phyloP scores from a whole-genome alignment of 2,888 invertebrate genomes.

The Zootermopsis nevadensis region DNA sequence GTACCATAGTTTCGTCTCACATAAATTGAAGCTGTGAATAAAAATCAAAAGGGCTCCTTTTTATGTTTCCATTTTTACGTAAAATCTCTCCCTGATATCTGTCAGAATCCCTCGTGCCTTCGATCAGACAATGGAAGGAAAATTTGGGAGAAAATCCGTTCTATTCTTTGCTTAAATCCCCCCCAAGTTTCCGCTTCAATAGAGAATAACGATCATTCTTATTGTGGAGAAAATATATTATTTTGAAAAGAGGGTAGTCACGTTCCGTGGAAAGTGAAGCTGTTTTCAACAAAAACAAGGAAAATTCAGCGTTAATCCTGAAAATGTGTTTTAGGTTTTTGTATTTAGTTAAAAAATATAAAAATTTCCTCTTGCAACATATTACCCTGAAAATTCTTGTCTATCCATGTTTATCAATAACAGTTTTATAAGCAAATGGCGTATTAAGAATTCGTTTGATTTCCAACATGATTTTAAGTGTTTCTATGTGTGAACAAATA shows the following conservation, averaged over 20 bases:
- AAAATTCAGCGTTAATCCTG: background rate
- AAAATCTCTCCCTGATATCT: constrained; percentile 21
- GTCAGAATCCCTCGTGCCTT: constrained; percentile 4
- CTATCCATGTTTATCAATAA: too few relatives aligned
- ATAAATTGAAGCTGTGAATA: constrained; percentile 12
- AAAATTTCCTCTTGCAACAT: too few relatives aligned
- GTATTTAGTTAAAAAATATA: too few relatives aligned
- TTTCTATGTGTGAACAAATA: too few relatives aligned
- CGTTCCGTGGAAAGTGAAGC: background rate
- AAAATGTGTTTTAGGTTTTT: background rate
- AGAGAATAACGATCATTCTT: constrained; percentile 46
- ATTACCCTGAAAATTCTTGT: too few relatives aligned
- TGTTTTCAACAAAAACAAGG: background rate
- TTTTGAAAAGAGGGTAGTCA: background rate
- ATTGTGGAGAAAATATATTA: constrained; percentile 28
- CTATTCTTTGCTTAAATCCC: constrained; percentile 41
- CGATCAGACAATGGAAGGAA: constrained; percentile 39
- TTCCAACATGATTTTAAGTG: too few relatives aligned
- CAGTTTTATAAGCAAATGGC: too few relatives aligned
- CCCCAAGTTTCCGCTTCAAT: constrained; percentile 41
- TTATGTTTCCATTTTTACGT: constrained; percentile 6
- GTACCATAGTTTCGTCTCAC: background rate
- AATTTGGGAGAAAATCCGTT: constrained; percentile 46
- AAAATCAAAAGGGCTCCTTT: background rate
- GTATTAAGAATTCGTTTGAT: too few relatives aligned